A percentile compares a stretch with the other conserved stretches of the same genome.
Evolutionary conservation across 2,888 invertebrate species (phyloP).

Genomic region (Ennomos quercinarius): DNA sequence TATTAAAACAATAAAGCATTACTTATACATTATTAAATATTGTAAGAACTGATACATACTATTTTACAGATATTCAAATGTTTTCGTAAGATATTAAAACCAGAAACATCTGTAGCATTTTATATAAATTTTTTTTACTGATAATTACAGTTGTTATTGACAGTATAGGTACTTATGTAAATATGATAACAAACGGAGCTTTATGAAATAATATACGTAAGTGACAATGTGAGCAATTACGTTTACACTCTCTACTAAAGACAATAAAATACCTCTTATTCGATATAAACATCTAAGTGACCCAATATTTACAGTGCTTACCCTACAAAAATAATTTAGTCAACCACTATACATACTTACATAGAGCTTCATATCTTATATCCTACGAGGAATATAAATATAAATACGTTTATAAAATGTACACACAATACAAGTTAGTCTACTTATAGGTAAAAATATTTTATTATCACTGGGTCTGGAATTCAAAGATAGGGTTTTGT

Average conservation of each 20-base stretch:
- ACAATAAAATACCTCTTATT: constrained; percentile 65
- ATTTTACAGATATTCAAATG: too few species aligned
- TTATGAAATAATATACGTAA: too few species aligned
- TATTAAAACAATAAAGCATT: too few species aligned
- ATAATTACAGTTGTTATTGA: too few species aligned
- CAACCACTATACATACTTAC: constrained; percentile 81
- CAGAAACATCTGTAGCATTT: too few species aligned
- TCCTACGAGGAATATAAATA: constrained; percentile 70
- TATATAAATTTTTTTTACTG: too few species aligned
- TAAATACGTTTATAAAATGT: constrained; percentile 54
- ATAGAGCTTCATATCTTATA: constrained; percentile 58
- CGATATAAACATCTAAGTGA: constrained; percentile 77
- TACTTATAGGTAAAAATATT: constrained; percentile 18
- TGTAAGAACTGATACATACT: too few species aligned
- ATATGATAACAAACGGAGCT: too few species aligned
- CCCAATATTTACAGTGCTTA: constrained; percentile 80
- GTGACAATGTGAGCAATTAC: constrained; percentile 57
- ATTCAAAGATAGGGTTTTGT: constrained; percentile 28
- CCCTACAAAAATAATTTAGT: constrained; percentile 84
- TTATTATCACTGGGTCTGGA: constrained; percentile 52
- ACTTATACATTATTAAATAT: too few species aligned
- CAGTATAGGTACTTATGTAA: too few species aligned
- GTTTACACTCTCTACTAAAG: constrained; percentile 58
- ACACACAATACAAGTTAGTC: constrained; percentile 34
- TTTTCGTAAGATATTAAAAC: too few species aligned